Evolutionary conservation across 1,140 invertebrate genomes (phyloP).

Genomic region (Varroa destructor): DNA sequence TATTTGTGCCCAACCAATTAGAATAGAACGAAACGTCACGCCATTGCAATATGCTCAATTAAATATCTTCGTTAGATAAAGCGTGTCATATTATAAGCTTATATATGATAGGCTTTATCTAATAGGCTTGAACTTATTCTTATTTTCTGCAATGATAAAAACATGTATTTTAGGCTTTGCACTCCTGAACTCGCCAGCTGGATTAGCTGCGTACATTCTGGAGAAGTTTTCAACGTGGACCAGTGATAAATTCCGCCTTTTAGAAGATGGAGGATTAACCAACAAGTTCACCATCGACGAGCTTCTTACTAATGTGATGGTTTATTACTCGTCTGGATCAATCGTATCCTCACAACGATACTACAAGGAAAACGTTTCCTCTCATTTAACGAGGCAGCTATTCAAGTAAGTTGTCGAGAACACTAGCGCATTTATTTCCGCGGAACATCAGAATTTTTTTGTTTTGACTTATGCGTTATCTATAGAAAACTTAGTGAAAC

Average conservation of each 20-base stretch:
- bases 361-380: conserved; percentile 50
- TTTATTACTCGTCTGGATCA: conserved; percentile 65
- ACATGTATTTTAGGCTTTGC: neutral
- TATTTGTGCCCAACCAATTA: no score
- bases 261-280: conserved; percentile 57
- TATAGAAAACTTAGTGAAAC: no score
- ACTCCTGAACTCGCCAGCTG: conserved; percentile 48
- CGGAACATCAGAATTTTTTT: no score
- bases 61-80: no score
- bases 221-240: conserved; percentile 59
- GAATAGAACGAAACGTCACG: no score
- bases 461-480: no score
- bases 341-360: conserved; percentile 61
- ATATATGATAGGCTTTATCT: no score
- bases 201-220: conserved; percentile 62
- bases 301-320: conserved; percentile 71
- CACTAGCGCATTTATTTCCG: no score
- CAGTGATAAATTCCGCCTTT: conserved; percentile 32
- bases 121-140: no score
- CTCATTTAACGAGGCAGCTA: neutral
- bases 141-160: no score
- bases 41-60: no score
- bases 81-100: no score
- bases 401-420: neutral
- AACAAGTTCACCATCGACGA: conserved; percentile 53